Evolutionary conservation across 2,888 invertebrate genomes (phyloP).

Genomic region (Choristoneura rosaceana): DNA sequence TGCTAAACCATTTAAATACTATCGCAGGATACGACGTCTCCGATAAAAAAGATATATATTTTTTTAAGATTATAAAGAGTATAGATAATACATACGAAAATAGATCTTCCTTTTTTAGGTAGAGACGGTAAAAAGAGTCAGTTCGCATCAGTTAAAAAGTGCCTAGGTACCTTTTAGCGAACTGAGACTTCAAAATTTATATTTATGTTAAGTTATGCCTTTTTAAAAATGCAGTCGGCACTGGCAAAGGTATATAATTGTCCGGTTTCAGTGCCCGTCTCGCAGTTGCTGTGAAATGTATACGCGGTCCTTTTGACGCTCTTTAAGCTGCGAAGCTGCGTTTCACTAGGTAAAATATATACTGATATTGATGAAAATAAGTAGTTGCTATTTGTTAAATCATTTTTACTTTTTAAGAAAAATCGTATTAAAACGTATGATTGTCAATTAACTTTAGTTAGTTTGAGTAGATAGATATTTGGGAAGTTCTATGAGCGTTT

Average conservation of each 20-base stretch:
- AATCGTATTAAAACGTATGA: no score
- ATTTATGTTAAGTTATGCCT: neutral
- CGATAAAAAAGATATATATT: no score
- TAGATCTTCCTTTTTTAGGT: neutral
- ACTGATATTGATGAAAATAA: neutral
- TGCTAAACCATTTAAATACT: no score
- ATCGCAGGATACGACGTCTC: no score
- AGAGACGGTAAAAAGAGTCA: neutral
- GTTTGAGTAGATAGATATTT: no score
- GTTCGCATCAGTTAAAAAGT: neutral
- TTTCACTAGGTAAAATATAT: neutral
- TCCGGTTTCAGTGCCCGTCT: neutral
- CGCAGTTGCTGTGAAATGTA: neutral
- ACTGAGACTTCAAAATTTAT: neutral
- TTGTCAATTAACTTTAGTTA: no score
- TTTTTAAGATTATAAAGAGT: neutral
- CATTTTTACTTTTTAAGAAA: no score
- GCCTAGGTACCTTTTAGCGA: neutral
- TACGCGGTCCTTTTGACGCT: neutral
- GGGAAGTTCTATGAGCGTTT: no score
- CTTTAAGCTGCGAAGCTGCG: neutral
- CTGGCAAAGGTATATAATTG: slow-evolving; percentile 13
- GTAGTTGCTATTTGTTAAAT: no score
- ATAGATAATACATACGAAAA: neutral
- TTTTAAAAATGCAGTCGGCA: slow-evolving; percentile 13